Evolutionary conservation across 2,113 vertebrate genomes (phyloP), one percentile per base, ranked within the genome.

Genomic region (Platanista minor): DNA sequence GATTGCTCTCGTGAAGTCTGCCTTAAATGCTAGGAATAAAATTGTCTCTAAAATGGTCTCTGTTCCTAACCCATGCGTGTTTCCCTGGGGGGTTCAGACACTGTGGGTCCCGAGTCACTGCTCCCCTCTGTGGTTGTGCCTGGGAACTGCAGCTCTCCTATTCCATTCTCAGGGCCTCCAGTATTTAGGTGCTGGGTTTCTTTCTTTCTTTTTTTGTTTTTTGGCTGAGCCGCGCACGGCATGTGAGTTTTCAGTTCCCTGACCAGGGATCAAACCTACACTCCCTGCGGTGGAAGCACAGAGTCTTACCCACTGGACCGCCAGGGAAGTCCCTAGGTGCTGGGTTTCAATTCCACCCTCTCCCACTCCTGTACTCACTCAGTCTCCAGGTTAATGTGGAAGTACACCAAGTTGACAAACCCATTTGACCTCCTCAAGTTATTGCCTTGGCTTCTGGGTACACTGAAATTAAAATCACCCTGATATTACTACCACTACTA

Each of bases 171-270:
- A 9, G n/a, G 78, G 6, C 1, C 17, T 31, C 46, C 10, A 10
- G 33, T 17, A 4, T 1, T 0, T 0, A 10, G 6, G 43, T 2
- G 0, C 41, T 36, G 7, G 31, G 17, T 49, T 66, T 59, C 18
- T 75, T 49, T 3, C 14, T 18, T 75, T 18, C 41, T 17, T 52
- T 31, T 74, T 4, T 46, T 31, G 2, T 31, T 31, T 31, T 75
- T 46, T 20, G 72, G 41, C 72, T 46, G 27, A 46, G 72, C 27
- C 15, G 0, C 0, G 0, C 1, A 0, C 0, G 8, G 72, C 72
- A 43, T 49, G 72, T 8, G 20, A 15, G 72, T 18, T 20, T 11
- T 75, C 10, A 20, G 27, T 75, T 49, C 43, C 29, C 72, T 10
- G 29, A 49, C 72, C 43, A 75, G 54, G 17, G 10, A 6, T 75